Conservation (phyloP, 2,797 vertebrate species). For the Carapus acus region DNA sequence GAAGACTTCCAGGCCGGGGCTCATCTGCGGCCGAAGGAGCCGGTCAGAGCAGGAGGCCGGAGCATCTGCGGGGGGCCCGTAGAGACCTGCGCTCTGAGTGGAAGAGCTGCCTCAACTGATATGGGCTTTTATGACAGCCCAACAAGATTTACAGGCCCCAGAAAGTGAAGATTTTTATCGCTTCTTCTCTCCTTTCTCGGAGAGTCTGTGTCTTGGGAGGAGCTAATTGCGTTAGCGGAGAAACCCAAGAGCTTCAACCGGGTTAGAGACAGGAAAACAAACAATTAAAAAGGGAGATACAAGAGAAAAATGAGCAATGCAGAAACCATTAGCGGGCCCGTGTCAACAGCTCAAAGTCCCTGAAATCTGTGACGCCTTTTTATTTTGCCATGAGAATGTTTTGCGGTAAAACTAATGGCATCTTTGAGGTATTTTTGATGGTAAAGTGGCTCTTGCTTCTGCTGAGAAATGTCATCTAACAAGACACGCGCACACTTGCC, state of each 20-base stretch:
- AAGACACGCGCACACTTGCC: too few relatives aligned
- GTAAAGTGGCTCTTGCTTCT: too few relatives aligned
- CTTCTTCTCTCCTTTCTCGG: conserved; percentile 82
- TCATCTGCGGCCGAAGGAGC: conserved; percentile 77
- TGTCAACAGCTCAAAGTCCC: conserved; percentile 55
- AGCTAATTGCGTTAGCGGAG: conserved; percentile 89
- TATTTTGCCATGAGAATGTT: conserved; percentile 22
- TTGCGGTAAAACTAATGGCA: too few relatives aligned
- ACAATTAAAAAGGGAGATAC: conserved; percentile 79
- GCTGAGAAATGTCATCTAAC: too few relatives aligned
- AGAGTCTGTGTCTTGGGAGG: conserved; percentile 90
- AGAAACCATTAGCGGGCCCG: conserved; percentile 62
- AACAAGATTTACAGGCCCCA: conserved; percentile 83
- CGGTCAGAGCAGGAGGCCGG: conserved; percentile 74
- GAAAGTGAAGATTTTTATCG: conserved; percentile 89
- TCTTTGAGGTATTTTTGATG: too few relatives aligned
- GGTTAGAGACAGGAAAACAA: conserved; percentile 93
- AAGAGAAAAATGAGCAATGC: conserved; percentile 66
- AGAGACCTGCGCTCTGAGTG: conserved; percentile 73
- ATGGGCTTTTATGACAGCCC: conserved; percentile 87
- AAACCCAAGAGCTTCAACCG: conserved; percentile 94
- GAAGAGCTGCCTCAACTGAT: conserved; percentile 79
- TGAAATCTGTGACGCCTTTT: conserved; percentile 27
- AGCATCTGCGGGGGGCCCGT: conserved; percentile 74
- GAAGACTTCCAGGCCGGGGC: conserved; percentile 77